Conservation (phyloP, 2,113 vertebrate species). For the Arizona elegans region DNA sequence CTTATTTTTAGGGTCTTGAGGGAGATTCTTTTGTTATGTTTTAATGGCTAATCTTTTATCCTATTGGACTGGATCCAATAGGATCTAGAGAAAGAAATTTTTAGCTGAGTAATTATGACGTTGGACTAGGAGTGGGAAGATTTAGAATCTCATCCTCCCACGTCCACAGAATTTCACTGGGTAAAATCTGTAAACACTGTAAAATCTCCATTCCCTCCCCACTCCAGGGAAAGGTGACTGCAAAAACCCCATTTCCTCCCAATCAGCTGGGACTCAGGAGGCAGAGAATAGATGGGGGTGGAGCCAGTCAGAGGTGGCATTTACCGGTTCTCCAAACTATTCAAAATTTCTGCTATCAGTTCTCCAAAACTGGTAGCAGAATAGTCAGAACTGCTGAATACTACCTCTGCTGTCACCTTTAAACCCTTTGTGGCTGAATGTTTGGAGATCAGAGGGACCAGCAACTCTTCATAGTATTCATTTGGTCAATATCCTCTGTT, state of each 20-base stretch:
- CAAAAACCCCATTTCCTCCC: too few species aligned
- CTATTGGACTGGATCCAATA: neutral
- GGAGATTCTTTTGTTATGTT: neutral
- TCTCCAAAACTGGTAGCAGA: too few species aligned
- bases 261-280: too few species aligned
- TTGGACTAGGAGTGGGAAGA: neutral
- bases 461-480: neutral
- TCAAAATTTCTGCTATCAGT: too few species aligned
- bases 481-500: neutral
- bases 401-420: neutral
- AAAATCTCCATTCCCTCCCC: too few species aligned
- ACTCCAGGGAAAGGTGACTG: too few species aligned
- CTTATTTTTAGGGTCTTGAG: neutral
- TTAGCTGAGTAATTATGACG: neutral
- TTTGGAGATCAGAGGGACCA: neutral
- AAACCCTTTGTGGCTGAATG: neutral
- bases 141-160: neutral
- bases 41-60: neutral
- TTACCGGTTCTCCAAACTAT: too few species aligned
- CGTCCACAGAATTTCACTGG: neutral
- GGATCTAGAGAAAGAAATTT: neutral
- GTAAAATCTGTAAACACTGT: neutral
- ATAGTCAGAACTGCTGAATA: too few species aligned
- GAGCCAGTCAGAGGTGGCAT: too few species aligned
- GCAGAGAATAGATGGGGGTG: too few species aligned